Base-by-base conservation (phyloP, 1,140 invertebrate genomes). In the Anagrus nilaparvatae region DNA sequence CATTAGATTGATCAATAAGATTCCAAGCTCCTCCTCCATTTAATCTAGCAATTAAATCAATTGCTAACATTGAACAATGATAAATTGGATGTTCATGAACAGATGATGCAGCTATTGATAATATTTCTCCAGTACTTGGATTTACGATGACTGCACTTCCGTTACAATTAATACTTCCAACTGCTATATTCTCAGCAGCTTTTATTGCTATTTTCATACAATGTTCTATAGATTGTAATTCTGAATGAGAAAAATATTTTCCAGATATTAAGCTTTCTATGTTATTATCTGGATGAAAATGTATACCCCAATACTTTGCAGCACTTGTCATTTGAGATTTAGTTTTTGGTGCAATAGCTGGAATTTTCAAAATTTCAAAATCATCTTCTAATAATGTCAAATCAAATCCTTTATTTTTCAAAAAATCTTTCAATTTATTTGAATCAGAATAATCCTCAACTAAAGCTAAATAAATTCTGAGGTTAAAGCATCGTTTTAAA, bases 1-100 rank as follows among this genome's bases (percentile, higher is more conserved):
- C 34, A 13, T 52, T 17, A 18, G 9, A 6, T 13, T 43, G 16
- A 2, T 44, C 40, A 0, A 25, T 2, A 5, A 65, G 43, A 2
- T 58, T 43, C 81, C 82, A 89, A 17, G 75, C 78, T 3, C 87
- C 88, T 1, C 86, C 87, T 27, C 81, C 79, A 66, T 94, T 89
- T 14, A 76, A 76, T 47, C 69, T 71, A 0, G 91, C 87, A 1
- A 96, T 84, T 43, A 82, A 69, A 63, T 96, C 91, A 28, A 96
- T 74, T 5, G 81, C 82, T 1, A 88, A 59, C 84, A 96, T 93
- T 0, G 78, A 67, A 21, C 85, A 78, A 70, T 97, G 93, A 61
- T 84, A 79, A 30, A 88, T 67, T 0, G 87, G 83, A 69, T 90
- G 82, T 3, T 58, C 44, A 31, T 63, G 31, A 40, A 78, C 64